Percentiles rank a stretch among this genome's conserved stretches.
These are phyloP conservation scores for Anthrax anthrax DNA, from an alignment of 2,888 invertebrate species.

Conservation along the genomic window DNA sequence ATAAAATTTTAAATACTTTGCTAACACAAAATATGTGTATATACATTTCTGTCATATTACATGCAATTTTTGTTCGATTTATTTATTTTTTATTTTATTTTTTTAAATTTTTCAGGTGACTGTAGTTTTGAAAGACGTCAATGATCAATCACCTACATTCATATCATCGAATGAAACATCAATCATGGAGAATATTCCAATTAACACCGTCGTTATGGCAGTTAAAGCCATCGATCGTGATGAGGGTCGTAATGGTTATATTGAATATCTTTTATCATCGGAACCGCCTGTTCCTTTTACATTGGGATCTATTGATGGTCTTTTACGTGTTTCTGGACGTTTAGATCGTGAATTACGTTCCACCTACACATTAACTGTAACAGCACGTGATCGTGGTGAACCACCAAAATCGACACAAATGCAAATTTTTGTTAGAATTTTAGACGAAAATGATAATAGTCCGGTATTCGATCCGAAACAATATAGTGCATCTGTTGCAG, in stretches of 20 bases:
- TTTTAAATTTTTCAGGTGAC: constrained; percentile 47
- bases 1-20: too few species aligned
- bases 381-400: constrained; percentile 80
- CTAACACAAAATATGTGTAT: too few species aligned
- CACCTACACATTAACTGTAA: constrained; percentile 59
- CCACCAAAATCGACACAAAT: constrained; percentile 58
- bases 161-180: constrained; percentile 63
- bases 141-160: constrained; percentile 83
- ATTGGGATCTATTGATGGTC: constrained; percentile 74
- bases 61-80: background rate
- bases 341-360: constrained; percentile 71
- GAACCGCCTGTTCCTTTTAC: constrained; percentile 57
- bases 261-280: constrained; percentile 69
- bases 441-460: constrained; percentile 83
- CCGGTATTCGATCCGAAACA: constrained; percentile 80
- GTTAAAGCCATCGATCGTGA: constrained; percentile 81
- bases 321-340: constrained; percentile 68
- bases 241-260: constrained; percentile 80
- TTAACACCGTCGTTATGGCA: constrained; percentile 77
- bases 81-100: background rate
- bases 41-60: too few species aligned
- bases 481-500: constrained; percentile 79
- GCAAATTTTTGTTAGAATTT: constrained; percentile 54
- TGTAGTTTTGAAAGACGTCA: constrained; percentile 75
- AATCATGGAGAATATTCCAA: constrained; percentile 70